Evolutionary conservation across 1,140 invertebrate genomes (phyloP).

Genomic region (Carposina sasakii): DNA sequence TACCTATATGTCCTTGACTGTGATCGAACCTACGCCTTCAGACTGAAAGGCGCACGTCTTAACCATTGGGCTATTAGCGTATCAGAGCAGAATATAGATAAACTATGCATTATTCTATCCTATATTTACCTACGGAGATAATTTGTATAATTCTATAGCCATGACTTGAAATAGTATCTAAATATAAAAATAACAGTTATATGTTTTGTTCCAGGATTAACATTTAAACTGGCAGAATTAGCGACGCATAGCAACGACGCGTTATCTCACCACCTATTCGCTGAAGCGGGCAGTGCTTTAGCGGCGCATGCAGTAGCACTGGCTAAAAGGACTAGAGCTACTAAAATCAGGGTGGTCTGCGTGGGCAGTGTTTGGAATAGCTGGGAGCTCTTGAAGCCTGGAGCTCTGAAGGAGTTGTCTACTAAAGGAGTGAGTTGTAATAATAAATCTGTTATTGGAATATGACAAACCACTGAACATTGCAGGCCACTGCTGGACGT

Average conservation of each 20-base stretch:
- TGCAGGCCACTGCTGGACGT: no score
- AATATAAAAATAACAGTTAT: neutral
- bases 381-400: constrained; percentile 85
- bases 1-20: no score
- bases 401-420: constrained; percentile 77
- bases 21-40: no score
- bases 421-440: constrained; percentile 46
- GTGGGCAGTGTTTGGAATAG: constrained; percentile 98
- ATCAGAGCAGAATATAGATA: no score
- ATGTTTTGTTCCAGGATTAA: constrained; percentile 75
- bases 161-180: no score
- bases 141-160: no score
- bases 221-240: constrained; percentile 80
- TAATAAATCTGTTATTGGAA: no score
- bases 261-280: constrained; percentile 82
- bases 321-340: constrained; percentile 70
- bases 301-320: constrained; percentile 84
- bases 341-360: constrained; percentile 84
- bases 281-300: constrained; percentile 82
- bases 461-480: no score
- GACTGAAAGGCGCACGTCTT: no score
- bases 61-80: no score
- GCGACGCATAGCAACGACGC: constrained; percentile 82
- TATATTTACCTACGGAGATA: no score
- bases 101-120: no score